Evolutionary conservation across 92 coral and sea anemone species (phyloP).

Genomic region (Porites cylindrica): DNA sequence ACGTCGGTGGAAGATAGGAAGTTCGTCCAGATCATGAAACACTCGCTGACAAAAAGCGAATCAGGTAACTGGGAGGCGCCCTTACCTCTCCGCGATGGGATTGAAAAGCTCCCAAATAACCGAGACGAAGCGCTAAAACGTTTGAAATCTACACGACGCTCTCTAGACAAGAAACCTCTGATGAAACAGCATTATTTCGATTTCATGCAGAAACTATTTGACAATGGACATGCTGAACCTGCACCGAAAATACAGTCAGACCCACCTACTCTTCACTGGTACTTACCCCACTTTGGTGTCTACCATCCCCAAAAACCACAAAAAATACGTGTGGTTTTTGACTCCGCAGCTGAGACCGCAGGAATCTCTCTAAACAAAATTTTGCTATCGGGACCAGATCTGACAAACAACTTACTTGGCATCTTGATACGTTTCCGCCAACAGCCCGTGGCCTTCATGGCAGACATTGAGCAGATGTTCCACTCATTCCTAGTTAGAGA

Average conservation of each 20-base stretch:
- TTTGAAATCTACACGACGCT: slow-evolving; percentile 1
- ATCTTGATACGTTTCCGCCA: slow-evolving; percentile 38
- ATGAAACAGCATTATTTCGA: slow-evolving; percentile 37
- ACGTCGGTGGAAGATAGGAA: slow-evolving; percentile 42
- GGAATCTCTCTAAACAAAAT: background rate
- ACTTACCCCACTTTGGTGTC: slow-evolving; percentile 50
- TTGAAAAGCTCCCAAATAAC: slow-evolving; percentile 14
- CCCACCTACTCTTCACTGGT: slow-evolving; percentile 12
- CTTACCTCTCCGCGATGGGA: slow-evolving; percentile 21
- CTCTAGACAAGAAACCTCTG: slow-evolving; percentile 26
- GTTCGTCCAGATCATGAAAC: slow-evolving; percentile 45
- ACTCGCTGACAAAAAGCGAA: background rate
- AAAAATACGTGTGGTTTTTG: background rate
- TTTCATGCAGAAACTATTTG: slow-evolving; percentile 47
- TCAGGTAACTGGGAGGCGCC: slow-evolving; percentile 48
- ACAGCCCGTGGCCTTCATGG: slow-evolving; percentile 37
- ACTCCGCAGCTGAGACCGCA: slow-evolving; percentile 43
- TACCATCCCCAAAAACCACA: slow-evolving; percentile 56
- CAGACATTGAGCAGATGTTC: slow-evolving; percentile 52
- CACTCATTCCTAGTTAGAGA: slow-evolving; percentile 41
- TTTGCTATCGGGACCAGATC: slow-evolving; percentile 51
- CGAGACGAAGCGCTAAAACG: slow-evolving; percentile 18
- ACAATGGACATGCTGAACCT: slow-evolving; percentile 28
- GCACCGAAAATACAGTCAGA: background rate
- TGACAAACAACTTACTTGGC: slow-evolving; percentile 32